Base-by-base conservation (phyloP, 2,888 invertebrate genomes). In the Acleris literana region DNA sequence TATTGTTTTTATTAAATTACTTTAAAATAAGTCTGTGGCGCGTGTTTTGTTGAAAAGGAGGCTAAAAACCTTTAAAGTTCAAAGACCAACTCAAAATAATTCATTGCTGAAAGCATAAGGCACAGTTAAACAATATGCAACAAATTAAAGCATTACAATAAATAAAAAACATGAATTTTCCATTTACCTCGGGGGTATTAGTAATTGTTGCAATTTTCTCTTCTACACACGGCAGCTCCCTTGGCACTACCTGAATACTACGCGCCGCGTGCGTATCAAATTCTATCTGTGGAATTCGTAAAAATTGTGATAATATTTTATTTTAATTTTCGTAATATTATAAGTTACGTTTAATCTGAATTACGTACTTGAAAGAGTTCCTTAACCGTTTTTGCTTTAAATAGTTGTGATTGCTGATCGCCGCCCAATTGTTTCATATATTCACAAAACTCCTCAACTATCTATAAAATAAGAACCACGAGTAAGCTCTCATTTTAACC, bases 171-270 rank as follows among this genome's bases (percentile, higher is more conserved):
- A 9, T 33, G 33, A 33, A 33, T 0, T 3, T 3, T 33, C 9
- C 9, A 43, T 44, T 43, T 76, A 94, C 94, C 75, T 93, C 81
- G 1, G 90, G 91, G 70, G 90, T 84, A 63, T 88, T 86, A 46
- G 93, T 89, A 5, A 88, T 81, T 16, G 80, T 77, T 0, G 95
- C 95, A 3, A 95, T 87, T 70, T 87, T 86, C 63, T 93, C 90
- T 44, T 94, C 92, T 16, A 95, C 91, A 48, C 93, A 88, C 0
- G 94, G 93, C 78, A 95, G 80, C 79, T 95, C 94, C 74, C 92
- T 93, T 3, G 94, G 82, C 43, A 91, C 79, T 1, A 94, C 90
- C 81, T 87, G 83, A 29, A 94, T 81, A 68, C 94, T 92, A 60
- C 87, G 89, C 0, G 94, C 90, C 1, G 93, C 93, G 69, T 94